Percentiles rank a stretch among this genome's conserved stretches.
Conservation (phyloP, 2,797 vertebrate species). For the Falco cherrug region DNA sequence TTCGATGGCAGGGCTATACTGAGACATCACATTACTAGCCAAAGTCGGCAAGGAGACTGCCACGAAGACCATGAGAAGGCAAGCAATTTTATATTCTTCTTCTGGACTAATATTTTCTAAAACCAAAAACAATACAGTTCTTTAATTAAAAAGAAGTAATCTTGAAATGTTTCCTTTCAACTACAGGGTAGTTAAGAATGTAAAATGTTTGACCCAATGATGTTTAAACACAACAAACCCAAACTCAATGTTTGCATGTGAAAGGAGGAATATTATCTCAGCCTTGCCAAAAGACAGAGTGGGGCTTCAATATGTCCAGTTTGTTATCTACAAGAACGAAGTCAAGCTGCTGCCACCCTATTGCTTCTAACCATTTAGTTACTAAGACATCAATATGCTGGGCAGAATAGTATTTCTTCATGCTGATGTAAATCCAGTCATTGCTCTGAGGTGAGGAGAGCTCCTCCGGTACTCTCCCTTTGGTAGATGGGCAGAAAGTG, state of each 20-base stretch:
- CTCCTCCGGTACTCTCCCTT: neutral
- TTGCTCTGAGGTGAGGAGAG: neutral
- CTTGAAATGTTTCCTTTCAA: neutral
- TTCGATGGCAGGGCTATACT: constrained; percentile 98
- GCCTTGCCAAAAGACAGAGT: neutral
- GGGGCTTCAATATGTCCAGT: neutral
- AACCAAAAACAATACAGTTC: constrained; percentile 2
- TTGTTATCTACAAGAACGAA: neutral
- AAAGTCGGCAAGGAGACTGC: constrained; percentile 95
- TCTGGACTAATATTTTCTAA: constrained; percentile 98
- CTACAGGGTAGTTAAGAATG: neutral
- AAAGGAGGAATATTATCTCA: neutral
- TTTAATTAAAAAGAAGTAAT: neutral
- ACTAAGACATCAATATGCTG: neutral
- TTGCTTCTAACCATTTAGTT: neutral
- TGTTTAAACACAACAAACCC: neutral
- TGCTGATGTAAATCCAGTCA: neutral
- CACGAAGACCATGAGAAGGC: constrained; percentile 98
- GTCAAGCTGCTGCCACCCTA: neutral
- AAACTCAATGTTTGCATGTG: neutral
- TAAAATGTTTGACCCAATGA: neutral
- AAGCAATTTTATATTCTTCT: constrained; percentile 99
- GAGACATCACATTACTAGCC: constrained; percentile 98
- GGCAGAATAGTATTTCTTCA: neutral
- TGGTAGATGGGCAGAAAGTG: neutral